These are phyloP conservation scores for Gila robusta DNA, from an alignment of 2,797 vertebrate genomes.

Conservation along the genomic window DNA sequence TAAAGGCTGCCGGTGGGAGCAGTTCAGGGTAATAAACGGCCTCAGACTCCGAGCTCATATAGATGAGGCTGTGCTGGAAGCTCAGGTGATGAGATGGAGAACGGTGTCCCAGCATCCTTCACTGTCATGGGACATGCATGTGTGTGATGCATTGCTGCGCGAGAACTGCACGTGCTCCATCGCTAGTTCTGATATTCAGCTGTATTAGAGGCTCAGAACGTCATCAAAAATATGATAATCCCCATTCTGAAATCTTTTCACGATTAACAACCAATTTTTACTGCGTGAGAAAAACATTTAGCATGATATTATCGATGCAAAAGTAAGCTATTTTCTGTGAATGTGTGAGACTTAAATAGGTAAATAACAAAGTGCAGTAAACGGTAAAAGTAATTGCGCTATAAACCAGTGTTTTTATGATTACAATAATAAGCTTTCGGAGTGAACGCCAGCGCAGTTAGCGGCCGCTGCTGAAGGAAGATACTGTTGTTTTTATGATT, in stretches of 20 bases:
- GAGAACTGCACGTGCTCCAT: neutral
- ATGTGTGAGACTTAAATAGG: neutral
- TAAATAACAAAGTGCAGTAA: neutral
- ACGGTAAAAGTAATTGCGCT: neutral
- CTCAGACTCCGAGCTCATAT: conserved; percentile 70
- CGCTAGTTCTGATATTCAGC: conserved; percentile 3
- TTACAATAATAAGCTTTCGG: neutral
- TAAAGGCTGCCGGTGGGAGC: conserved; percentile 71
- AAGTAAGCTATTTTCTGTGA: neutral
- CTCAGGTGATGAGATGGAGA: conserved; percentile 56
- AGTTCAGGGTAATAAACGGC: conserved; percentile 70
- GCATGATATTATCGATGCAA: neutral
- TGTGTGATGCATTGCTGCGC: conserved; percentile 7
- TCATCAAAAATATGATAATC: neutral
- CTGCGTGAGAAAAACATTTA: neutral
- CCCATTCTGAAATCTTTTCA: neutral
- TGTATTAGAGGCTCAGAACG: neutral
- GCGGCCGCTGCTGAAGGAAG: neutral
- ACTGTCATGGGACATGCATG: conserved; percentile 48
- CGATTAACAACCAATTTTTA: neutral
- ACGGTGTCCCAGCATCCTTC: conserved; percentile 49
- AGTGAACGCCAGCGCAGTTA: neutral
- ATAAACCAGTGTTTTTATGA: neutral
- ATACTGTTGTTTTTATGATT: neutral
- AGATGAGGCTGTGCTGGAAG: conserved; percentile 51